Evolutionary conservation across 2,888 invertebrate species (phyloP).

Genomic region (Neocrepidodera transversa): DNA sequence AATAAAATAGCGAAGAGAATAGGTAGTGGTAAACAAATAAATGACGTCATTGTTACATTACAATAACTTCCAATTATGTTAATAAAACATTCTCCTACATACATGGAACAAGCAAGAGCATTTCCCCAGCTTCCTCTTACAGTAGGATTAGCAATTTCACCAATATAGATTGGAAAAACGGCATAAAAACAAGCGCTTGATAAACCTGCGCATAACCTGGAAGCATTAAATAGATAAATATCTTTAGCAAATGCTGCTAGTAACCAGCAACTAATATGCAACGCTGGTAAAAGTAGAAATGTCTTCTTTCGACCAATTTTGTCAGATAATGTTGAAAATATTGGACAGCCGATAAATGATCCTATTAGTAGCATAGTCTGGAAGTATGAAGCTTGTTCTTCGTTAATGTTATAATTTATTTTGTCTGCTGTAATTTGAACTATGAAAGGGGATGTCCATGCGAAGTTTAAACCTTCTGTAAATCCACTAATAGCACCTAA

Average conservation of each 20-base stretch:
- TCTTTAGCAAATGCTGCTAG: constrained; percentile 43
- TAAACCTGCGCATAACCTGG: constrained; percentile 46
- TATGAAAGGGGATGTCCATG: constrained; percentile 55
- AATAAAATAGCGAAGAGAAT: constrained; percentile 65
- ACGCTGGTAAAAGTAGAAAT: constrained; percentile 45
- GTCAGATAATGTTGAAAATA: constrained; percentile 47
- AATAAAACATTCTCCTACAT: constrained; percentile 11
- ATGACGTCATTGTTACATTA: constrained; percentile 62
- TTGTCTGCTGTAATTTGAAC: constrained; percentile 49
- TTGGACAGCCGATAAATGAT: constrained; percentile 41
- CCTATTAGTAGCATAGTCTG: constrained; percentile 50
- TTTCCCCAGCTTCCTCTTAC: constrained; percentile 30
- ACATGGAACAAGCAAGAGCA: constrained; percentile 1
- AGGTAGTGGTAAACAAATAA: constrained; percentile 66
- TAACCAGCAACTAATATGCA: constrained; percentile 45
- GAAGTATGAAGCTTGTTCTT: constrained; percentile 52
- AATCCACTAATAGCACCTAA: constrained; percentile 40
- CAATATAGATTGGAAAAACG: constrained; percentile 24
- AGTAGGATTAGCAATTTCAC: constrained; percentile 25
- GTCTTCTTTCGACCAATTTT: constrained; percentile 49
- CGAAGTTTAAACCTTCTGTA: constrained; percentile 40
- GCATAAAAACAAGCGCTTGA: constrained; percentile 44
- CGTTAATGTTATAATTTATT: constrained; percentile 47
- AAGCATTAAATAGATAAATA: constrained; percentile 48
- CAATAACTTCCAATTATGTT: constrained; percentile 43